A percentile compares a stretch with the other conserved stretches of the same genome.
Conservation (phyloP, 2,888 invertebrate genomes). For the Choreutis nemorana region DNA sequence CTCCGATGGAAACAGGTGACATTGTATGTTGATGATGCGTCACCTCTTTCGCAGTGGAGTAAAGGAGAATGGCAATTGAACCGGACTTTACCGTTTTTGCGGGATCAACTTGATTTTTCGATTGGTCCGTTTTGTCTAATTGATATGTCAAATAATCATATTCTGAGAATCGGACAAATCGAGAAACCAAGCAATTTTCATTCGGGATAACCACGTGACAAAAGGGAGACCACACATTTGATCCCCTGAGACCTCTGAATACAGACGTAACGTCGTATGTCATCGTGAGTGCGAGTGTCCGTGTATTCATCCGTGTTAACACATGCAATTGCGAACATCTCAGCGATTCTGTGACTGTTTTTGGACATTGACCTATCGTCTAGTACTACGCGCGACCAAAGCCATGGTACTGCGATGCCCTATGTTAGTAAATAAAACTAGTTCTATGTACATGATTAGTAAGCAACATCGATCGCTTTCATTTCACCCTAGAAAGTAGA, state of each 20-base stretch:
- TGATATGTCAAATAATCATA: no score
- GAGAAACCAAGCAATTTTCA: no score
- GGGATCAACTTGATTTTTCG: no score
- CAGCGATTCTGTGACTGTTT: slow-evolving; percentile 46
- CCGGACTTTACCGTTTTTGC: neutral
- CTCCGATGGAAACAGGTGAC: neutral
- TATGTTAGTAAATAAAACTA: slow-evolving; percentile 16
- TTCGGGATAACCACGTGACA: no score
- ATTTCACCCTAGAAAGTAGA: no score
- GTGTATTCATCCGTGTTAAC: slow-evolving; percentile 23
- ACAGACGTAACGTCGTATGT: slow-evolving; percentile 28
- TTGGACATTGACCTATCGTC: slow-evolving; percentile 33
- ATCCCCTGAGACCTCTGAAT: slow-evolving; percentile 29
- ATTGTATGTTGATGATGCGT: neutral
- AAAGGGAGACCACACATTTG: neutral
- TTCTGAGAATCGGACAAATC: no score
- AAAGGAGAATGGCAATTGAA: neutral
- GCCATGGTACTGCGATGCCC: slow-evolving; percentile 19
- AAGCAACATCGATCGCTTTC: slow-evolving; percentile 39
- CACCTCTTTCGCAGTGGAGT: neutral
- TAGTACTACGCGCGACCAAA: slow-evolving; percentile 38
- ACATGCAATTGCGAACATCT: slow-evolving; percentile 9
- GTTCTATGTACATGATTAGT: slow-evolving; percentile 27
- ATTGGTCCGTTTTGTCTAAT: no score
- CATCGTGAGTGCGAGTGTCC: slow-evolving; percentile 10